These are phyloP conservation scores for Perdita meconis DNA, from an alignment of 2,888 invertebrate genomes.

Conservation along the genomic window DNA sequence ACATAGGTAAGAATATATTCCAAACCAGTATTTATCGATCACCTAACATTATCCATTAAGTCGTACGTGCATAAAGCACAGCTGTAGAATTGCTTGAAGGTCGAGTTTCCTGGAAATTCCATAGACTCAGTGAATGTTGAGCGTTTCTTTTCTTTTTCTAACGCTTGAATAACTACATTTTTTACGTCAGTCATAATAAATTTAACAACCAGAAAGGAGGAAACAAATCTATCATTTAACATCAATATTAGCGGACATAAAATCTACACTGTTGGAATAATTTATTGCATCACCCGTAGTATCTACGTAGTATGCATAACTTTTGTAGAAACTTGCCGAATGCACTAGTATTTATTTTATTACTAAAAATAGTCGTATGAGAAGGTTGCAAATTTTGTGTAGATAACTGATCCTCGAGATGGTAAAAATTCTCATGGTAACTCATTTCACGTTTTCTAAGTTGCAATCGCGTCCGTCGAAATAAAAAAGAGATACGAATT, in stretches of 20 bases:
- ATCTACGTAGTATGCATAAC: too few species aligned
- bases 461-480: background rate
- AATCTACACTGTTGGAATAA: too few species aligned
- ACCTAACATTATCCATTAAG: constrained; percentile 41
- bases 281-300: too few species aligned
- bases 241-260: too few species aligned
- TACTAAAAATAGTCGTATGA: background rate
- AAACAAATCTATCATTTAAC: too few species aligned
- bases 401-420: too few species aligned
- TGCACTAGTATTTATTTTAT: background rate
- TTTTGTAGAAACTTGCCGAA: too few species aligned
- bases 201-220: too few species aligned
- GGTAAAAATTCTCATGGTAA: background rate
- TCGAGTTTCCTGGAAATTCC: constrained; percentile 12
- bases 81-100: constrained; percentile 2
- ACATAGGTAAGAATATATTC: constrained; percentile 71
- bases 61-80: background rate
- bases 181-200: too few species aligned
- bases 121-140: background rate
- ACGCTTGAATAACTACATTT: background rate
- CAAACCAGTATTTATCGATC: background rate
- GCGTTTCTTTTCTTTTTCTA: background rate
- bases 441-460: constrained; percentile 2
- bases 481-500: constrained; percentile 4
- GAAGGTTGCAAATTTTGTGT: too few species aligned